These are phyloP conservation scores for Cirrhinus mrigala DNA, from an alignment of 2,797 vertebrate genomes.

Conservation along the genomic window DNA sequence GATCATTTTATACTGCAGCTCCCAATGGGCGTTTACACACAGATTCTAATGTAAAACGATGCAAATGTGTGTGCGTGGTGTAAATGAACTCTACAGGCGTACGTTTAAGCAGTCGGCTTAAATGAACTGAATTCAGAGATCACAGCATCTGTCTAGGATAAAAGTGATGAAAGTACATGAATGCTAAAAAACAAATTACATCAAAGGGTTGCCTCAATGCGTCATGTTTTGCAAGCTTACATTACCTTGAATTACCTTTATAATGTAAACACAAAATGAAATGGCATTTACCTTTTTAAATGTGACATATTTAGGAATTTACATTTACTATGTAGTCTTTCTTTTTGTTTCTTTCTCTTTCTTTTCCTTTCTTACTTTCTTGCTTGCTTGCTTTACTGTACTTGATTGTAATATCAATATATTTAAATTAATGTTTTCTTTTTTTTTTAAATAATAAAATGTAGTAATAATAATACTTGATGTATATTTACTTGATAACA, in stretches of 20 bases:
- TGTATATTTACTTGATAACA: no score
- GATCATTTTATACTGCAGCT: constrained; percentile 3
- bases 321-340: no score
- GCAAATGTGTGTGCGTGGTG: not conserved
- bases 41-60: not conserved
- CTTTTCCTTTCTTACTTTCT: no score
- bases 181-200: not conserved
- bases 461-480: no score
- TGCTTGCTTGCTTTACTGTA: no score
- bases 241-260: not conserved
- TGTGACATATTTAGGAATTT: not conserved
- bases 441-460: no score
- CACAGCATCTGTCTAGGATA: constrained; percentile 22
- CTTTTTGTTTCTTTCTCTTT: no score
- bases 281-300: not conserved
- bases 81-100: not conserved
- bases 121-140: constrained; percentile 11
- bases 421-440: no score
- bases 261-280: not conserved
- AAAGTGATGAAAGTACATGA: constrained; percentile 2
- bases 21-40: not conserved
- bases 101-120: not conserved
- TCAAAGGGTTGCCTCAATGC: constrained; percentile 15
- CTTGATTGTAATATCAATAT: not conserved
- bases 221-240: not conserved